phyloP scores from a whole-genome alignment of 2,888 invertebrate genomes.

The Drosophila greeni region DNA sequence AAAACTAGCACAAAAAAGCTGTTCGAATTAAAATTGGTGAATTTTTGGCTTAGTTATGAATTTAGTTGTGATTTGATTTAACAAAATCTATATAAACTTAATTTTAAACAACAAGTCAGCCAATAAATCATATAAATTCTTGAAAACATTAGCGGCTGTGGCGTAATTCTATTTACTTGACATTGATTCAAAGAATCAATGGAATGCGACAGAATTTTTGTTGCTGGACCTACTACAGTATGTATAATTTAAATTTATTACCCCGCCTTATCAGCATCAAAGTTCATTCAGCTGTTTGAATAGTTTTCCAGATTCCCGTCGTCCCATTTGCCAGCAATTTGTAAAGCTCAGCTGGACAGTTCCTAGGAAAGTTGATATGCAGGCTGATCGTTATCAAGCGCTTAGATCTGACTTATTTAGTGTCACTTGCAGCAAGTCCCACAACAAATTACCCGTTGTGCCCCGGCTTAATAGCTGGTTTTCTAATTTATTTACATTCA shows the following conservation, averaged over 20 bases:
- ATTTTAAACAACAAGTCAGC: background rate
- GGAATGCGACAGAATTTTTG: slow-evolving; percentile 5
- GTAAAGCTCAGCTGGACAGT: slow-evolving; percentile 29
- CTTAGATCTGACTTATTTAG: slow-evolving; percentile 33
- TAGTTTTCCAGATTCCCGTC: slow-evolving; percentile 32
- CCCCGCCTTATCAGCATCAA: slow-evolving; percentile 39
- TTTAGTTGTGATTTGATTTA: too few species aligned
- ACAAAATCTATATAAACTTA: background rate
- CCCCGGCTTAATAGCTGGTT: slow-evolving; percentile 17
- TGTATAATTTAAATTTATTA: slow-evolving; percentile 29
- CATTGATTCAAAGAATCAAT: slow-evolving; percentile 9
- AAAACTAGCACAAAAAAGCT: too few species aligned
- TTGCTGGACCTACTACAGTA: background rate
- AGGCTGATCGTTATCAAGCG: slow-evolving; percentile 30
- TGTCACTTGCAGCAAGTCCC: slow-evolving; percentile 20
- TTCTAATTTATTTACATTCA: slow-evolving; percentile 21
- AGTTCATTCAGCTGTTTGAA: slow-evolving; percentile 44
- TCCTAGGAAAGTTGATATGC: slow-evolving; percentile 26
- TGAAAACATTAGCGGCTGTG: background rate
- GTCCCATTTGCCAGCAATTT: slow-evolving; percentile 24
- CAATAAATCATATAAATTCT: background rate
- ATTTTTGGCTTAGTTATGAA: too few species aligned
- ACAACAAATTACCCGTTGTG: slow-evolving; percentile 35
- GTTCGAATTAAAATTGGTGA: too few species aligned
- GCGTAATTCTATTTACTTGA: slow-evolving; percentile 15